A percentile compares a stretch with the other conserved stretches of the same genome.
Evolutionary conservation across 1,140 invertebrate species (phyloP).

Genomic region (Propsilocerus akamusi): DNA sequence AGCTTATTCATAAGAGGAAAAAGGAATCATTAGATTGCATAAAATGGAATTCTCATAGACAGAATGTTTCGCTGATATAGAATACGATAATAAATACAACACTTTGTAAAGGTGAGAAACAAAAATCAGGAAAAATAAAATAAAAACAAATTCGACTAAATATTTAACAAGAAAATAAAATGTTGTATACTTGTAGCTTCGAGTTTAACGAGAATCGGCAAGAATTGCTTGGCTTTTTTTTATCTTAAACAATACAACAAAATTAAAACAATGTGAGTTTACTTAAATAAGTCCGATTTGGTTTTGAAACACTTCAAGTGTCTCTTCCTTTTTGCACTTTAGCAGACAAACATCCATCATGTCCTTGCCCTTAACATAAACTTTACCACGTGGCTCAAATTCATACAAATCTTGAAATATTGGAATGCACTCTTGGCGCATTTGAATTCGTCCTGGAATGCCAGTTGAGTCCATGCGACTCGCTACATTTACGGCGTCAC

Average conservation of each 20-base stretch:
- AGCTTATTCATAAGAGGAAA: no score
- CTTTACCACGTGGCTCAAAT: constrained; percentile 65
- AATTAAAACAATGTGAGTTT: background rate
- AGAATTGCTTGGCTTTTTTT: constrained; percentile 1
- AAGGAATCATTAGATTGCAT: no score
- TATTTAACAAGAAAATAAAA: no score
- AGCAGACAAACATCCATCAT: constrained; percentile 78
- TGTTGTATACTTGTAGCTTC: no score
- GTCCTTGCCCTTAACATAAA: constrained; percentile 91
- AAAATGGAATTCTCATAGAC: no score
- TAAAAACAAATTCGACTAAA: no score
- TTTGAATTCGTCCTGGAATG: constrained; percentile 67
- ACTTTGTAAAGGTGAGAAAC: no score
- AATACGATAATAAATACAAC: no score
- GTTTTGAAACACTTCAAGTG: background rate
- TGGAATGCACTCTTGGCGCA: constrained; percentile 51
- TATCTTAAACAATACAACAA: background rate
- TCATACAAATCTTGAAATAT: constrained; percentile 48
- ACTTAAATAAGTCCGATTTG: background rate
- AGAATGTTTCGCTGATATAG: no score
- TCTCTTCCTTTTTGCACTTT: constrained; percentile 25
- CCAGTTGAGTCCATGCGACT: constrained; percentile 91
- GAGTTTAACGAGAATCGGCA: no score
- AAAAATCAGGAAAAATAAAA: no score
- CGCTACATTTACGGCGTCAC: constrained; percentile 90